Percentiles rank a stretch among this genome's conserved stretches.
phyloP scores from a whole-genome alignment of 1,140 invertebrate species.

The Cyphomyrmex costatus region DNA sequence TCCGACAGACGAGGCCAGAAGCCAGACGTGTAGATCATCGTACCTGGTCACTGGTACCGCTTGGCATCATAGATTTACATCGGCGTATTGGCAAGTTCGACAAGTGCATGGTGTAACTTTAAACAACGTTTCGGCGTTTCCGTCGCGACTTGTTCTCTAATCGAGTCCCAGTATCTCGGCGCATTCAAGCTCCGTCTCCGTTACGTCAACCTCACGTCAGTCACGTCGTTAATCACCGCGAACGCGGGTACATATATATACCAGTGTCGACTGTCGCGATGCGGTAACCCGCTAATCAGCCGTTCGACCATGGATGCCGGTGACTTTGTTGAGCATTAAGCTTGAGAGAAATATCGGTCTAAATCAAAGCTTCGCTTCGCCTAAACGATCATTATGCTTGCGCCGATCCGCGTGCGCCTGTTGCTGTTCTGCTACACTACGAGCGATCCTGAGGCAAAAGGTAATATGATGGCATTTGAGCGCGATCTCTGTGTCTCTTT shows the following conservation, averaged over 20 bases:
- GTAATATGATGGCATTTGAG: constrained; percentile 17
- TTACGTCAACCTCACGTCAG: neutral
- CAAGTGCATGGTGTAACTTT: no score
- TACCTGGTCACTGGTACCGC: no score
- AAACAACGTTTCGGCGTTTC: no score
- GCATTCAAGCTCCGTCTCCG: no score
- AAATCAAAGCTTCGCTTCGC: neutral
- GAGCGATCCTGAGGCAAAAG: constrained; percentile 24
- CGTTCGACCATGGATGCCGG: neutral
- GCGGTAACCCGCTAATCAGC: neutral
- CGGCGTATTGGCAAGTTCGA: no score
- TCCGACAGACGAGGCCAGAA: no score
- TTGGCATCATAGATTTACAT: no score
- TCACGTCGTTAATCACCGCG: neutral
- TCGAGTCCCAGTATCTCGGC: neutral
- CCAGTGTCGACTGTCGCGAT: neutral
- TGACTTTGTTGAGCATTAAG: neutral
- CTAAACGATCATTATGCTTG: constrained; percentile 49
- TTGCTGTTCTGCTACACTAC: constrained; percentile 37
- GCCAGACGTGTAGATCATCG: no score
- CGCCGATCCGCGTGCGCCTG: constrained; percentile 46
- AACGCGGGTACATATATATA: no score
- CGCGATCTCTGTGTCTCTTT: neutral
- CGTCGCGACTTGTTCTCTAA: no score
- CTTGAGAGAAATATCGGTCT: constrained; percentile 2